Base-by-base conservation (phyloP, 1,140 invertebrate species). In the Caenorhabditis tropicalis region DNA sequence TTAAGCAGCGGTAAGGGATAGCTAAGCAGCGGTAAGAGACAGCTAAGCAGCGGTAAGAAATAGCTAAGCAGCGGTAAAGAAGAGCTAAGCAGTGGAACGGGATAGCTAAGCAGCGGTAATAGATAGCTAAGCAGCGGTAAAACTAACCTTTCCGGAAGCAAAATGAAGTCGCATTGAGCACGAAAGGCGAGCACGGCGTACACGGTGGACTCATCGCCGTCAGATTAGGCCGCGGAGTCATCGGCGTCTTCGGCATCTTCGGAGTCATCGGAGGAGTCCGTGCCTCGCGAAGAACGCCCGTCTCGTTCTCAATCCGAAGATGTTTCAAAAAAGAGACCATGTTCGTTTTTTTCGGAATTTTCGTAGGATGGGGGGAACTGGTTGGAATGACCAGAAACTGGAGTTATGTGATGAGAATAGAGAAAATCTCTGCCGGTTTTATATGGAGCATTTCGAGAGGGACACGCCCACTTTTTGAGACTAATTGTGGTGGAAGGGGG, bases 121-220 rank as follows among this genome's bases (percentile, higher is more conserved):
- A 4, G 12, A 49, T 21, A 31, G 2, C 5, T 39, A 10, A 21
- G 9, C 1, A 79, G n/a, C 29, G 31, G 39, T 33, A 33, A 6
- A 46, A 79, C 79, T 29, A n/a, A 84, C 83, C 83, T 70, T 84
- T 84, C 19, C 83, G 70, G 49, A 84, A 84, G 24, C 83, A 84
- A 21, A 84, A 84, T 16, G 60, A 80, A 16, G 60, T 84, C n/a
- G 65, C 83, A 80, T 84, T 84, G 49, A 84, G 83, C 43, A 74
- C 83, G 31, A 84, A 84, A 10, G 83, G 83, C 10, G 83, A 84
- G 33, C 83, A 51, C 10, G 83, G 83, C 0, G 83, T 84, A 15
- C 49, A 56, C 39, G 83, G 83, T 29, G 83, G 43, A 21, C 65
- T 80, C 43, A 65, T 43, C 9, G 39, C 43, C 0, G 1, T 10